These are phyloP conservation scores for Danaus chrysippus DNA, from an alignment of 2,888 invertebrate genomes.

Conservation along the genomic window DNA sequence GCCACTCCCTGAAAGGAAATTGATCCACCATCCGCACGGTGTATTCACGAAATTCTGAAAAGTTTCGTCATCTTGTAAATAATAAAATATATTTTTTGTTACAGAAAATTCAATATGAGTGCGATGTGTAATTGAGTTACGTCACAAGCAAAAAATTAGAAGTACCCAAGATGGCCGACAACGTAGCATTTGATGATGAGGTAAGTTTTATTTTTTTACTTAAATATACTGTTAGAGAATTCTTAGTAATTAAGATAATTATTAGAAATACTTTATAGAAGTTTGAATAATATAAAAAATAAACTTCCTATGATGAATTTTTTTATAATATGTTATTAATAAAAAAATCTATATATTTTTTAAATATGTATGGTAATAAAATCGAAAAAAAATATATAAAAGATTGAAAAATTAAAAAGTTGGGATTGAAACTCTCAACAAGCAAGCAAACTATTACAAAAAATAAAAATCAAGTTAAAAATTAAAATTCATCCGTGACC, in stretches of 20 bases:
- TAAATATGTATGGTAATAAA: neutral
- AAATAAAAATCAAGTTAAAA: conserved; percentile 14
- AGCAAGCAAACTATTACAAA: conserved; percentile 4
- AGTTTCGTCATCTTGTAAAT: neutral
- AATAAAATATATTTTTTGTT: conserved; percentile 16
- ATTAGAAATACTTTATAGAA: too few species aligned
- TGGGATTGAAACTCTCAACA: neutral
- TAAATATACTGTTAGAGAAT: neutral
- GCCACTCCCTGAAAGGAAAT: too few species aligned
- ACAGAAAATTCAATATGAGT: conserved; percentile 24
- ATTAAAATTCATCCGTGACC: conserved; percentile 20
- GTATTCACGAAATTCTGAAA: too few species aligned
- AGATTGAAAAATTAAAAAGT: neutral
- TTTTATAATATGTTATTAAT: too few species aligned
- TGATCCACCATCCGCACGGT: too few species aligned
- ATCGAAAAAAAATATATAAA: neutral
- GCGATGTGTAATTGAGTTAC: conserved; percentile 15
- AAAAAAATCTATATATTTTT: too few species aligned
- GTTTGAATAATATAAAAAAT: too few species aligned
- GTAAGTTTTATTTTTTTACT: conserved; percentile 41
- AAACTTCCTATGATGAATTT: too few species aligned
- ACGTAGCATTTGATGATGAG: conserved; percentile 74
- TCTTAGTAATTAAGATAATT: neutral
- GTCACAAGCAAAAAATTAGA: conserved; percentile 11
- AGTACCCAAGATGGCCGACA: conserved; percentile 62